A percentile compares a stretch with the other conserved stretches of the same genome.
Conservation (phyloP, 1,140 invertebrate genomes). For the Sitophilus oryzae region DNA sequence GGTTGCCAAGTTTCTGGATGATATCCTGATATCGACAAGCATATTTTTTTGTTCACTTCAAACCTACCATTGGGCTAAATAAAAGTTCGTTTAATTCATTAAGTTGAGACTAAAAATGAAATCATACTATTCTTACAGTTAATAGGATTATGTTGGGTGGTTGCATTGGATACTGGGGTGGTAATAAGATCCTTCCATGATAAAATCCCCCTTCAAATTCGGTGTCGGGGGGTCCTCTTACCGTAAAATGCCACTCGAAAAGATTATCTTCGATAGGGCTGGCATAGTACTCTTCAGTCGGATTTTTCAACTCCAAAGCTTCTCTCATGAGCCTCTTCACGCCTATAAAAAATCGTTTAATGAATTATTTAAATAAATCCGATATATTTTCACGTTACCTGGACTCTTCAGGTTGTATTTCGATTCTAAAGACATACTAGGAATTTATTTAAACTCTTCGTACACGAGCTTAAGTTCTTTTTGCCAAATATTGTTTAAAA, state of each 20-base stretch:
- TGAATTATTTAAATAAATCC: not conserved
- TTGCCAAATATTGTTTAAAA: no score
- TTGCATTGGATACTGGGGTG: constrained; percentile 95
- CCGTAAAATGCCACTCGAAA: constrained; percentile 98
- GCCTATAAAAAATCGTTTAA: constrained; percentile 49
- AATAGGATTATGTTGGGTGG: constrained; percentile 92
- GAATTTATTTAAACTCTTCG: no score
- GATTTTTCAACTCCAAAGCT: constrained; percentile 75
- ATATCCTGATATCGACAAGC: constrained; percentile 93
- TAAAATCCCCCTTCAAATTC: constrained; percentile 89
- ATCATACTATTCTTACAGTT: constrained; percentile 57
- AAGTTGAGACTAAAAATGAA: not conserved
- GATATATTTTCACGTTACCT: constrained; percentile 30
- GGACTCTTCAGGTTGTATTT: constrained; percentile 43
- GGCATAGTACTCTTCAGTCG: constrained; percentile 87
- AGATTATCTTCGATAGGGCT: constrained; percentile 91
- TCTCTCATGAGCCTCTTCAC: constrained; percentile 93
- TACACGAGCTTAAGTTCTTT: no score
- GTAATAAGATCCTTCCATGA: constrained; percentile 85
- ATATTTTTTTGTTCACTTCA: constrained; percentile 93
- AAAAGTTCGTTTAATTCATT: constrained; percentile 2
- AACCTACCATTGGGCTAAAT: constrained; percentile 88
- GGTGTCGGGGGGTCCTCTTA: constrained; percentile 77
- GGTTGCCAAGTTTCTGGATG: constrained; percentile 97
- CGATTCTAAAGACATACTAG: constrained; percentile 34